phyloP scores from a whole-genome alignment of 92 coral and sea anemone species.

The Siderastrea radians region DNA sequence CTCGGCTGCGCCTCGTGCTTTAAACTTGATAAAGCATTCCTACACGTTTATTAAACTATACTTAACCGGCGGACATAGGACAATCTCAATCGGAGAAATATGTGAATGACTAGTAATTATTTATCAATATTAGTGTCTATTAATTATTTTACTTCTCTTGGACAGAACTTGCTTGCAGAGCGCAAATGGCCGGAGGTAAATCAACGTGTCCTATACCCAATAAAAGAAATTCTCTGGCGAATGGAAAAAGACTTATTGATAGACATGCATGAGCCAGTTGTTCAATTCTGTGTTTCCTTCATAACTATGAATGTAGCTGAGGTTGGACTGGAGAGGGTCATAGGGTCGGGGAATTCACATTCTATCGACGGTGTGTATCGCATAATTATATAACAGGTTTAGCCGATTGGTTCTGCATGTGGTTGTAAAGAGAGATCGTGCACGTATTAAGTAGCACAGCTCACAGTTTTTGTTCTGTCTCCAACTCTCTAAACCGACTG shows the following conservation, averaged over 20 bases:
- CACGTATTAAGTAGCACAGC: not conserved
- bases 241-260: constrained; percentile 68
- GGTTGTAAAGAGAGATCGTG: not conserved
- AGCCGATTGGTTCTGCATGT: not conserved
- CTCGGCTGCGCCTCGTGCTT: too few relatives aligned
- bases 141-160: not conserved
- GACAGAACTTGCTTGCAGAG: constrained; percentile 78
- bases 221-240: constrained; percentile 62
- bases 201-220: constrained; percentile 72
- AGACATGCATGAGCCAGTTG: constrained; percentile 59
- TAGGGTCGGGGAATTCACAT: constrained; percentile 75
- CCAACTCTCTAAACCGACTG: constrained; percentile 2
- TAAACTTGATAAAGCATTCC: too few relatives aligned
- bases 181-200: constrained; percentile 81
- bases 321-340: constrained; percentile 58
- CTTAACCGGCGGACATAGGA: constrained; percentile 1
- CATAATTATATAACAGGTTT: not conserved
- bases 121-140: not conserved
- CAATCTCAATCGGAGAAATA: not conserved
- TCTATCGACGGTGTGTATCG: constrained; percentile 63
- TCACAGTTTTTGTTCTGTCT: constrained; percentile 1
- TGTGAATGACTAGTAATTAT: constrained; percentile 14
- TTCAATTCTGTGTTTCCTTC: constrained; percentile 69
- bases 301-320: constrained; percentile 68
- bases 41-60: not conserved